Percentiles rank a stretch among this genome's conserved stretches.
These are phyloP conservation scores for Holothuria glaberrima DNA, from an alignment of 35 echinoderm and acorn worm species.

Conservation along the genomic window DNA sequence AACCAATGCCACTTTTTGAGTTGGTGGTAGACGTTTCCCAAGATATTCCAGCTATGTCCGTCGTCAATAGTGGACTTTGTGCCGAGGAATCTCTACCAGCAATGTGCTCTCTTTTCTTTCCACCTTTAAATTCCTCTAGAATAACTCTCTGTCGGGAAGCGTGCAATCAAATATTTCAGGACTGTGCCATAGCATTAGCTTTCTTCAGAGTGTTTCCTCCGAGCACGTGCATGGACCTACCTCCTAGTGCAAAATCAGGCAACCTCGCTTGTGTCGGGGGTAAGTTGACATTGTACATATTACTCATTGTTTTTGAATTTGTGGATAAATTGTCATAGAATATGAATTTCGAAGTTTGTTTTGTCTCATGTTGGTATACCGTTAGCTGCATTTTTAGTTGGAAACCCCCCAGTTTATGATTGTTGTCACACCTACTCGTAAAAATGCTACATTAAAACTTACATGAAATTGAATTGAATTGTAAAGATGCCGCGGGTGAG, in stretches of 20 bases:
- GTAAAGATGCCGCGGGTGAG: too few species aligned
- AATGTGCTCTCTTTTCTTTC: background rate
- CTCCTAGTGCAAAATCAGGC: background rate
- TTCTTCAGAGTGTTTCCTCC: background rate
- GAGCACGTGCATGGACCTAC: background rate
- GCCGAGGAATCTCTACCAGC: background rate
- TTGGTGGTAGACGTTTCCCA: background rate
- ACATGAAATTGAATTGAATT: too few species aligned
- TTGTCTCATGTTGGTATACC: too few species aligned
- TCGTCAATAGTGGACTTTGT: background rate
- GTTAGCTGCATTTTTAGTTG: too few species aligned
- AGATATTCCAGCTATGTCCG: background rate
- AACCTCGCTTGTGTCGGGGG: too few species aligned
- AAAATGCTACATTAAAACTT: too few species aligned
- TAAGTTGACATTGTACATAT: too few species aligned
- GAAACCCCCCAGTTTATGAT: too few species aligned
- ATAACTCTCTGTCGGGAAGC: slow-evolving; percentile 3
- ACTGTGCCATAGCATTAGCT: background rate
- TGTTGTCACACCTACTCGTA: too few species aligned
- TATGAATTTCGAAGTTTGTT: too few species aligned
- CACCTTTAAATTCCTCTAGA: background rate
- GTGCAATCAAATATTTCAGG: background rate
- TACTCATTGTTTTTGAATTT: too few species aligned
- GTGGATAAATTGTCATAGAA: too few species aligned
- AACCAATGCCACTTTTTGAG: slow-evolving; percentile 5